Evolutionary conservation across 2,888 invertebrate species (phyloP).

Genomic region (Pheosia tremula): DNA sequence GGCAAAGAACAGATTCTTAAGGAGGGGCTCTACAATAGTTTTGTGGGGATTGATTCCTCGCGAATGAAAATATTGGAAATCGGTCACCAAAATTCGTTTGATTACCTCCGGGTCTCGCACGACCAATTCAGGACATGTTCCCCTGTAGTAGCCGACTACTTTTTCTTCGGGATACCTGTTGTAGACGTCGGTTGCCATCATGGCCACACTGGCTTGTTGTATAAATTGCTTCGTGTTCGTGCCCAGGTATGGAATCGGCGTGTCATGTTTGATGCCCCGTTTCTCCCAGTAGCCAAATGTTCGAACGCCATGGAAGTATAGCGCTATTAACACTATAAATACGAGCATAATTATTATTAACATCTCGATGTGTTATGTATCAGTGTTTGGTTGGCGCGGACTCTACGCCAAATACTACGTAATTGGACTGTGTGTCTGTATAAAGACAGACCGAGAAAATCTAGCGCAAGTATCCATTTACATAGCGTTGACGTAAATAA

Average conservation of each 20-base stretch:
- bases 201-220: slow-evolving; percentile 18
- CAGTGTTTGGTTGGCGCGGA: not conserved
- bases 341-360: not conserved
- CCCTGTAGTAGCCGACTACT: slow-evolving; percentile 50
- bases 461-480: not conserved
- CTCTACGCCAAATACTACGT: not conserved
- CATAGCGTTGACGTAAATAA: not conserved
- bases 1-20: slow-evolving; percentile 49
- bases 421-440: not conserved
- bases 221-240: slow-evolving; percentile 14
- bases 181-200: slow-evolving; percentile 33
- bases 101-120: slow-evolving; percentile 51
- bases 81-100: slow-evolving; percentile 42
- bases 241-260: slow-evolving; percentile 24
- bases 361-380: not conserved
- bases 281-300: slow-evolving; percentile 38
- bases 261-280: slow-evolving; percentile 29
- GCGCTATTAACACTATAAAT: not conserved
- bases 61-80: slow-evolving; percentile 26
- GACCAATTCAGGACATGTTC: slow-evolving; percentile 43
- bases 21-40: slow-evolving; percentile 39
- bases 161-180: slow-evolving; percentile 46
- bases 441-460: not conserved
- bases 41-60: slow-evolving; percentile 40
- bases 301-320: slow-evolving; percentile 28